phyloP scores from a whole-genome alignment of 2,113 vertebrate species.

The Orthochromis indermauri region DNA sequence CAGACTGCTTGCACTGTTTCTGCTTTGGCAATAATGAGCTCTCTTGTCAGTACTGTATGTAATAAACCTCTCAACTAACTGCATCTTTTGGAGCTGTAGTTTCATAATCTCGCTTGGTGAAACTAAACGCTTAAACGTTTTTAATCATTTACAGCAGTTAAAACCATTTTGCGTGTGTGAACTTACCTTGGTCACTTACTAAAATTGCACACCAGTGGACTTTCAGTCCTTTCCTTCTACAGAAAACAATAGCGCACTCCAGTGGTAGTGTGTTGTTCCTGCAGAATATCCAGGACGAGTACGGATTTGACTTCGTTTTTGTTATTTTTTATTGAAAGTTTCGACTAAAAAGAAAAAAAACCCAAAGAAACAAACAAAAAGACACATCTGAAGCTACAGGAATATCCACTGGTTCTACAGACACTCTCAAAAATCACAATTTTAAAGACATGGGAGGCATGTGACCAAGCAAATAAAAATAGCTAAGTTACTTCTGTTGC shows the following conservation, averaged over 20 bases:
- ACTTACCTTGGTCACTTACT: neutral
- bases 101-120: neutral
- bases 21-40: neutral
- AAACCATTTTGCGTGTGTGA: neutral
- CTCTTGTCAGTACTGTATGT: neutral
- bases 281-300: neutral
- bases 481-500: slow-evolving; percentile 75
- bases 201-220: neutral
- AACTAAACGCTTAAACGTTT: neutral
- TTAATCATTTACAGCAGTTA: neutral
- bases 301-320: slow-evolving; percentile 29
- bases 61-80: slow-evolving; percentile 6
- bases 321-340: slow-evolving; percentile 92
- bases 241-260: neutral
- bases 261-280: neutral
- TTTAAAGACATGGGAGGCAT: slow-evolving; percentile 81
- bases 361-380: slow-evolving; percentile 60
- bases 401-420: slow-evolving; percentile 97
- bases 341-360: slow-evolving; percentile 84
- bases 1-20: neutral
- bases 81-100: neutral
- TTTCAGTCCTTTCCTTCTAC: neutral
- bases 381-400: slow-evolving; percentile 90
- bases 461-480: slow-evolving; percentile 86
- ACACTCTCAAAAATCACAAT: slow-evolving; percentile 87